Conservation (phyloP, 1,140 invertebrate species). For the Orussus abietinus region DNA sequence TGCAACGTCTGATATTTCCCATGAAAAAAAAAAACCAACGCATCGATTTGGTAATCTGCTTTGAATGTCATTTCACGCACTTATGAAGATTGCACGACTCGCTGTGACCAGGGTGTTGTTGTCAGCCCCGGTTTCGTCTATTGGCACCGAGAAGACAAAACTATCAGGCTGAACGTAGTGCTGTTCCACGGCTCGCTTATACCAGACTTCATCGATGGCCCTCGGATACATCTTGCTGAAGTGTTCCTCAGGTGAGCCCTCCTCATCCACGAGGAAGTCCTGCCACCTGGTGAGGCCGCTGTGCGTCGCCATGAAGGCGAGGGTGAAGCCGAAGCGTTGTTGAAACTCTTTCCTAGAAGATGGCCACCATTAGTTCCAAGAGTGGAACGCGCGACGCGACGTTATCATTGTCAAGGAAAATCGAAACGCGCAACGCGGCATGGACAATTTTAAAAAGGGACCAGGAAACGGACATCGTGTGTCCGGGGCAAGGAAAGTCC, state of each 20-base stretch:
- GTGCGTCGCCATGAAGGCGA: slow-evolving; percentile 83
- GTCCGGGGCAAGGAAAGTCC: too few relatives aligned
- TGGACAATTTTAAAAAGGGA: too few relatives aligned
- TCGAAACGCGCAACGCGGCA: too few relatives aligned
- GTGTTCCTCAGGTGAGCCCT: slow-evolving; percentile 32
- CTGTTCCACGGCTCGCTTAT: slow-evolving; percentile 87
- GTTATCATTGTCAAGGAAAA: too few relatives aligned
- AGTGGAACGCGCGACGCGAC: too few relatives aligned
- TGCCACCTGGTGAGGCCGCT: slow-evolving; percentile 86
- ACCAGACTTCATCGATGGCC: slow-evolving; percentile 91
- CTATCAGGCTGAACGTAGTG: slow-evolving; percentile 74
- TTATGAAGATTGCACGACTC: slow-evolving; percentile 79
- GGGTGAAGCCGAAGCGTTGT: slow-evolving; percentile 76
- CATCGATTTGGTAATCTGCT: too few relatives aligned
- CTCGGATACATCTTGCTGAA: slow-evolving; percentile 46
- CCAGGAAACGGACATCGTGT: too few relatives aligned
- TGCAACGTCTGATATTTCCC: too few relatives aligned
- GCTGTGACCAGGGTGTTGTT: slow-evolving; percentile 78
- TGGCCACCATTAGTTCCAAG: too few relatives aligned
- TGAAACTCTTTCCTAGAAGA: slow-evolving; percentile 70
- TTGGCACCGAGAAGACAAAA: slow-evolving; percentile 86
- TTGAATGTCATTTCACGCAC: too few relatives aligned
- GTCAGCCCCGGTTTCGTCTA: slow-evolving; percentile 62
- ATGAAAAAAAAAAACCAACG: too few relatives aligned
- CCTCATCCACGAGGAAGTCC: slow-evolving; percentile 60